Evolutionary conservation across 2,888 invertebrate species (phyloP).

Genomic region (Noctua pronuba): DNA sequence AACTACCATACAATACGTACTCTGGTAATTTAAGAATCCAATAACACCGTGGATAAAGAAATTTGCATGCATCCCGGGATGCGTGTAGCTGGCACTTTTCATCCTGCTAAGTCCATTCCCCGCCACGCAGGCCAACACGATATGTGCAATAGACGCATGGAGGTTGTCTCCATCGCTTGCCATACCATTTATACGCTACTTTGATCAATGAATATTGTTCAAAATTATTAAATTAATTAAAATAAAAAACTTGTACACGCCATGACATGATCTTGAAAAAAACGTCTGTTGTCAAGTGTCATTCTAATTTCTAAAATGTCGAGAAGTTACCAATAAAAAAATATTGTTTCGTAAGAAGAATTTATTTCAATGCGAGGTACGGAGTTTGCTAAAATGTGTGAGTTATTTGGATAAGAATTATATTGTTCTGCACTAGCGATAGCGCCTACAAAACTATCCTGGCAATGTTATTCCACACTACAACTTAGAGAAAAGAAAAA

Average conservation of each 20-base stretch:
- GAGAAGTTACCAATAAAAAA: slow-evolving; percentile 4
- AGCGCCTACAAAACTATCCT: not conserved
- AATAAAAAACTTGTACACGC: slow-evolving; percentile 26
- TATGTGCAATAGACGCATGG: slow-evolving; percentile 80
- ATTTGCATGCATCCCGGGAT: slow-evolving; percentile 85
- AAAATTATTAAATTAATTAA: slow-evolving; percentile 28
- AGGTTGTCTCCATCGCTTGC: slow-evolving; percentile 77
- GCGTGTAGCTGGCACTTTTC: slow-evolving; percentile 73
- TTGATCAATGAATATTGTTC: slow-evolving; percentile 31
- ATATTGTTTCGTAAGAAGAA: slow-evolving; percentile 5
- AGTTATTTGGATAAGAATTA: no score
- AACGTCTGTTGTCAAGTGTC: slow-evolving; percentile 50
- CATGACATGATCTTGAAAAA: slow-evolving; percentile 36
- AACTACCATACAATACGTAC: slow-evolving; percentile 56
- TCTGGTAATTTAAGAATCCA: slow-evolving; percentile 80
- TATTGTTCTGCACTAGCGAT: not conserved
- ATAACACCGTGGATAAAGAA: slow-evolving; percentile 83
- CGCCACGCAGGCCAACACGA: slow-evolving; percentile 80
- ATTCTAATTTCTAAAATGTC: slow-evolving; percentile 37
- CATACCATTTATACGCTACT: slow-evolving; percentile 71
- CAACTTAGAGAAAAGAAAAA: not conserved
- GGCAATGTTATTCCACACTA: not conserved
- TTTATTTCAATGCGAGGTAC: slow-evolving; percentile 2
- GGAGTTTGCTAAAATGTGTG: not conserved
- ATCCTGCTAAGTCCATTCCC: slow-evolving; percentile 72